Base-by-base conservation (phyloP, 2,888 invertebrate species). In the Helicoverpa assulta region DNA sequence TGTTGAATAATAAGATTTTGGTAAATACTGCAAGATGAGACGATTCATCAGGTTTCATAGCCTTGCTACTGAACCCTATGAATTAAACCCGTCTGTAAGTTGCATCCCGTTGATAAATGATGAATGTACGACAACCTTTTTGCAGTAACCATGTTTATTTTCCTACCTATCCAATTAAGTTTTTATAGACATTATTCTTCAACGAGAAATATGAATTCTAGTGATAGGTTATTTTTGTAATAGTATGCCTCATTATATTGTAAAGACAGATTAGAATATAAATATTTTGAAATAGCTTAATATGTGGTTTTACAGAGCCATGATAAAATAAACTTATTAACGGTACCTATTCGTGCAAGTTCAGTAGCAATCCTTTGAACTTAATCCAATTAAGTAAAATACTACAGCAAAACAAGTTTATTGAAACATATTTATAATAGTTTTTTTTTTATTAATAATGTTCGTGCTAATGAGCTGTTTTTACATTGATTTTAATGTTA, bases 51-150 rank as follows among this genome's bases (percentile, higher is more conserved):
- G 80, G 60, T 54, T 80, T 18, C 40, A 7, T 52, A 55, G n/a
- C 16, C 61, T 52, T 26, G n/a, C 43, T 71, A 61, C 56, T n/a
- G 77, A 80, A 72, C 77, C 77, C 81, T 71, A 29, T 51, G 66
- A 77, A 72, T 77, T 77, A 80, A 77, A 57, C 57, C 60, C 63
- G 73, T 33, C 81, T 21, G 50, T 70, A 58, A 63, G 55, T 59
- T 19, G 53, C 78, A 80, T 77, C 77, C 80, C 60, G 81, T 77
- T 70, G 77, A 76, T 76, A 75, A 57, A 61, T 75, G 63, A 68
- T 79, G 50, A 65, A 66, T 63, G 61, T 56, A 54, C 80, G 29
- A 55, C 66, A 74, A 53, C 55, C 47, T 59, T 63, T 77, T 74
- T 79, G 47, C 18, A n/a, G n/a, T 62, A 53, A 60, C 59, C 57